Evolutionary conservation across 2,113 vertebrate genomes (phyloP).

Genomic region (Caloenas nicobarica): DNA sequence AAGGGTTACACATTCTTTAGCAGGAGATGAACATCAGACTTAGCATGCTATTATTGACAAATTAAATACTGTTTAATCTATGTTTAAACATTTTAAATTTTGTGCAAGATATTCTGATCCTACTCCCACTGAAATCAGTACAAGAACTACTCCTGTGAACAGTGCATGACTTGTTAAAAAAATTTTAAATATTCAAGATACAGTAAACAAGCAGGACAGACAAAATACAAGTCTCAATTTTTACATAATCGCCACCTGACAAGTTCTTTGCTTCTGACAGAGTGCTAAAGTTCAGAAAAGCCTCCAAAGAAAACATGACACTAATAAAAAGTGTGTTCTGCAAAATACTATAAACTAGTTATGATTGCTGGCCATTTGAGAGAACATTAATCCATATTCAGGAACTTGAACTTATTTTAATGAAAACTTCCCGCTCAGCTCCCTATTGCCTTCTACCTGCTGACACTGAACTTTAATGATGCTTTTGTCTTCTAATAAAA

Average conservation of each 20-base stretch:
- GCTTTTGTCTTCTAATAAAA: background rate
- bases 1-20: background rate
- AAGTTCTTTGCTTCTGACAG: background rate
- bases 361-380: background rate
- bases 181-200: background rate
- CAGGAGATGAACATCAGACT: background rate
- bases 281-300: background rate
- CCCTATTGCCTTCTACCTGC: background rate
- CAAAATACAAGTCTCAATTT: background rate
- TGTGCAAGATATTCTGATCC: background rate
- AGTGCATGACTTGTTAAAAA: background rate
- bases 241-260: background rate
- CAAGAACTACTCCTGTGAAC: background rate
- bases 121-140: background rate
- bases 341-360: too few relatives aligned
- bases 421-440: background rate
- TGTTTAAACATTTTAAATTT: background rate
- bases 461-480: background rate
- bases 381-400: background rate
- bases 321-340: background rate
- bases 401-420: background rate
- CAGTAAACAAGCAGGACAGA: background rate
- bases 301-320: background rate
- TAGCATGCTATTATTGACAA: background rate
- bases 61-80: background rate